Evolutionary conservation across 1,140 invertebrate species (phyloP).

Genomic region (Mya arenaria): DNA sequence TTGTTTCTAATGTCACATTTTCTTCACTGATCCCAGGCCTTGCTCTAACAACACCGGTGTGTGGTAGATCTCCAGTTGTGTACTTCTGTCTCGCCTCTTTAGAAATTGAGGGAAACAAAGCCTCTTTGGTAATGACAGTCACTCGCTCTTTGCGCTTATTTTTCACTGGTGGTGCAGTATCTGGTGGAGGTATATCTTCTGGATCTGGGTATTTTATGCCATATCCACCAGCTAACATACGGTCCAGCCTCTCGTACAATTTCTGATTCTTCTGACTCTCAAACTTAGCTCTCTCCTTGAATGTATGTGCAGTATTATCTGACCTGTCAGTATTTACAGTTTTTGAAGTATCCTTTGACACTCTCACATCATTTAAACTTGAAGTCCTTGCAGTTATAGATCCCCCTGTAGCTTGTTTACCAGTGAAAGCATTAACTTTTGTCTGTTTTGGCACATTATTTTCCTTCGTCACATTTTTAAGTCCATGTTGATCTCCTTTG

Average conservation of each 20-base stretch:
- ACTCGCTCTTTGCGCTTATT: slow-evolving; percentile 9
- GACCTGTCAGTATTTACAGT: neutral
- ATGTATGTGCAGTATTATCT: neutral
- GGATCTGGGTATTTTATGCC: neutral
- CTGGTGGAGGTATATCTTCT: neutral
- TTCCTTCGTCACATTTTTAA: slow-evolving; percentile 28
- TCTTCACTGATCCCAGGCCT: neutral
- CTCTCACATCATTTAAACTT: neutral
- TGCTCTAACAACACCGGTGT: neutral
- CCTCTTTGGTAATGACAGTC: slow-evolving; percentile 3
- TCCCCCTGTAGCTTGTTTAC: neutral
- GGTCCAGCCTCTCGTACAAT: slow-evolving; percentile 38
- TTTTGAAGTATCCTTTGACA: slow-evolving; percentile 1
- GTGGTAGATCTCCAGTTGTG: neutral
- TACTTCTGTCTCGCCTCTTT: slow-evolving; percentile 1
- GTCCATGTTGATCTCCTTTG: neutral
- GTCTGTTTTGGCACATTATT: slow-evolving; percentile 12
- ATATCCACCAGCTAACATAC: slow-evolving; percentile 23
- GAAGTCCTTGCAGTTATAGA: neutral
- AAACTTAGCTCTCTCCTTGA: slow-evolving; percentile 33
- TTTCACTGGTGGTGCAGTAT: neutral
- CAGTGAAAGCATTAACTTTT: slow-evolving; percentile 35
- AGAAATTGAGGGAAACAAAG: slow-evolving; percentile 14
- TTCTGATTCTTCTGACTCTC: slow-evolving; percentile 45
- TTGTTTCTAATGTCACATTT: slow-evolving; percentile 5